A percentile compares a stretch with the other conserved stretches of the same genome.
These are phyloP conservation scores for Eumaeus atala DNA, from an alignment of 1,140 invertebrate genomes.

Conservation along the genomic window DNA sequence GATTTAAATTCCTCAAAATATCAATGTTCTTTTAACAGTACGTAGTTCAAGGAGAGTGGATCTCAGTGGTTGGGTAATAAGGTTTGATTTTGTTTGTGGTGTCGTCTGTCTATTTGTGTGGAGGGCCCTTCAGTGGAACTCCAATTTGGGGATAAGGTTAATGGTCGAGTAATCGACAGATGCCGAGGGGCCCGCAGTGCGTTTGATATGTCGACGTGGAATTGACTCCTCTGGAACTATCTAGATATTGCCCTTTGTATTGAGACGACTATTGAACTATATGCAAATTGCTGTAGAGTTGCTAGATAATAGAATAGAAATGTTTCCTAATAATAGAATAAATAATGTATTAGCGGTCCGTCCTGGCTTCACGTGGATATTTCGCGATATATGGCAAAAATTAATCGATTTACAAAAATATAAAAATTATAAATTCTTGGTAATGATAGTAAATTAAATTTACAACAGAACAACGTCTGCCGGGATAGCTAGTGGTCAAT, in stretches of 20 bases:
- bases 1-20: conserved; percentile 10
- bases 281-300: neutral
- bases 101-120: conserved; percentile 31
- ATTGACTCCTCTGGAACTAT: conserved; percentile 16
- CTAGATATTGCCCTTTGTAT: neutral
- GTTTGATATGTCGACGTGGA: conserved; percentile 46
- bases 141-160: conserved; percentile 48
- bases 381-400: too few relatives aligned
- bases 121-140: conserved; percentile 34
- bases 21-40: conserved; percentile 9
- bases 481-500: too few relatives aligned
- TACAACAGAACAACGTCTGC: too few relatives aligned
- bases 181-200: conserved; percentile 37
- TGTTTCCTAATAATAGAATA: too few relatives aligned
- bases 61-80: conserved; percentile 22
- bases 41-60: conserved; percentile 15
- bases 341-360: too few relatives aligned
- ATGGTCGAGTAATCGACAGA: conserved; percentile 58
- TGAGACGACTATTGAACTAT: neutral
- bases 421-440: too few relatives aligned
- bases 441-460: too few relatives aligned
- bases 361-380: too few relatives aligned
- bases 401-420: too few relatives aligned
- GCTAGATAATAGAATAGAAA: too few relatives aligned
- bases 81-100: conserved; percentile 28